phyloP scores from a whole-genome alignment of 2,113 vertebrate genomes.

The Talpa occidentalis region DNA sequence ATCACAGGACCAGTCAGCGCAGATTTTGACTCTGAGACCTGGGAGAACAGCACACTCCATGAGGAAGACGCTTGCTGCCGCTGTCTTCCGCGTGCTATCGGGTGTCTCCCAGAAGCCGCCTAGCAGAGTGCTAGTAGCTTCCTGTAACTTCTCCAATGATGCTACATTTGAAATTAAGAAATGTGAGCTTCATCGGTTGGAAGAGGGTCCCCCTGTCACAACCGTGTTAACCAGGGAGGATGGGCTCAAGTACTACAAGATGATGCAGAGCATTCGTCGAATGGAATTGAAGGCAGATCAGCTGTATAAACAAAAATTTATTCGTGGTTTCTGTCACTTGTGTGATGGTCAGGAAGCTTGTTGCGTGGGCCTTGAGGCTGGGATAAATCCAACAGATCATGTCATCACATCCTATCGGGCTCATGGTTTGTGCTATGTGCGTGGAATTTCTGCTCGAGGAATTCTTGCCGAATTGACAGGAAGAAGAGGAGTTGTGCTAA shows the following conservation, averaged over 20 bases:
- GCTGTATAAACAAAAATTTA: constrained; percentile 97
- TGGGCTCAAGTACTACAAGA: constrained; percentile 93
- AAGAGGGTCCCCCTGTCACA: constrained; percentile 87
- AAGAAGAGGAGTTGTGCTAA: constrained; percentile 92
- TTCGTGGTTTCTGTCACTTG: constrained; percentile 96
- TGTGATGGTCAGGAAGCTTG: constrained; percentile 98
- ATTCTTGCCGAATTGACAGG: constrained; percentile 96
- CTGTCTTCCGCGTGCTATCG: background rate
- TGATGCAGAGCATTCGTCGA: constrained; percentile 93
- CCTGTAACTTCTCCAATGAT: constrained; percentile 88
- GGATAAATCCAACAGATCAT: constrained; percentile 91
- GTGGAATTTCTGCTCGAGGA: constrained; percentile 90
- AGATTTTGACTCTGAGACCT: too few relatives aligned
- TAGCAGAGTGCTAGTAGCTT: constrained; percentile 83
- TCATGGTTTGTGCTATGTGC: constrained; percentile 91
- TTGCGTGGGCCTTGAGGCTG: constrained; percentile 93
- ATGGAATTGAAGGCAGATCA: constrained; percentile 97
- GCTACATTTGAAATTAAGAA: constrained; percentile 94
- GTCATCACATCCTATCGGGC: constrained; percentile 95
- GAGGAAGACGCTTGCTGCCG: constrained; percentile 7
- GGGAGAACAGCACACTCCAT: background rate
- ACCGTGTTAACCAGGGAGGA: constrained; percentile 92
- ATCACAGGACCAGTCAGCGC: too few relatives aligned
- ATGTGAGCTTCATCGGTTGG: constrained; percentile 90
- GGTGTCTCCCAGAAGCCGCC: background rate